phyloP scores from a whole-genome alignment of 2,888 invertebrate genomes.

The Eristalis pertinax region DNA sequence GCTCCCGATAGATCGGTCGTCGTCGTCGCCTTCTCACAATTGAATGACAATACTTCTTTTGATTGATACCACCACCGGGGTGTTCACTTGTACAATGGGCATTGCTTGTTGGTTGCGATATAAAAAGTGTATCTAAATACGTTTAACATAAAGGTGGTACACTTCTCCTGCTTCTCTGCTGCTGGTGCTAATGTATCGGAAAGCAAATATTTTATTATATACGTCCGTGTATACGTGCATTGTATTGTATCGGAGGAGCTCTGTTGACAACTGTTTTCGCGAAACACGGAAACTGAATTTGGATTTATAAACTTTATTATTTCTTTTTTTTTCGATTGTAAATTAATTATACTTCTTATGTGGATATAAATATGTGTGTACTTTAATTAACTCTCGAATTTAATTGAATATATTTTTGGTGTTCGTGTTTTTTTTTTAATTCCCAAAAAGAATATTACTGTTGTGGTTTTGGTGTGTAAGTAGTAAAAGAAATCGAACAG shows the following conservation, averaged over 20 bases:
- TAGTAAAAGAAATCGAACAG: conserved; percentile 73
- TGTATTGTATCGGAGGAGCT: conserved; percentile 20
- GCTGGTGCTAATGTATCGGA: conserved; percentile 11
- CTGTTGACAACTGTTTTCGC: conserved; percentile 59
- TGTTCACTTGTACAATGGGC: conserved; percentile 57
- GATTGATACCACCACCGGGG: conserved; percentile 61
- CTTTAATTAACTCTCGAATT: conserved; percentile 12
- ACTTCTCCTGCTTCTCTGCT: conserved; percentile 19
- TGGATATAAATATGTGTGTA: neutral
- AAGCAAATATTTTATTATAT: conserved; percentile 36
- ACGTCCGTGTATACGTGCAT: conserved; percentile 54
- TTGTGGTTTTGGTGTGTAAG: conserved; percentile 39
- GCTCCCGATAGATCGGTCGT: conserved; percentile 29
- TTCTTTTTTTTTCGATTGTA: neutral
- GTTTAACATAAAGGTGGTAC: conserved; percentile 47
- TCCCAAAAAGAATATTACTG: conserved; percentile 45
- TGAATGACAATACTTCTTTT: conserved; percentile 60
- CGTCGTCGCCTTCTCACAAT: conserved; percentile 57
- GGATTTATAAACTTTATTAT: neutral
- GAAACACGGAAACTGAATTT: conserved; percentile 53
- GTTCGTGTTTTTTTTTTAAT: neutral
- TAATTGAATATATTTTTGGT: neutral
- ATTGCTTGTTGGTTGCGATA: conserved; percentile 35
- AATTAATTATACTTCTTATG: neutral
- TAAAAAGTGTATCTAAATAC: conserved; percentile 63